Evolutionary conservation across 2,797 vertebrate species (phyloP).

Genomic region (Aplochiton taeniatus): DNA sequence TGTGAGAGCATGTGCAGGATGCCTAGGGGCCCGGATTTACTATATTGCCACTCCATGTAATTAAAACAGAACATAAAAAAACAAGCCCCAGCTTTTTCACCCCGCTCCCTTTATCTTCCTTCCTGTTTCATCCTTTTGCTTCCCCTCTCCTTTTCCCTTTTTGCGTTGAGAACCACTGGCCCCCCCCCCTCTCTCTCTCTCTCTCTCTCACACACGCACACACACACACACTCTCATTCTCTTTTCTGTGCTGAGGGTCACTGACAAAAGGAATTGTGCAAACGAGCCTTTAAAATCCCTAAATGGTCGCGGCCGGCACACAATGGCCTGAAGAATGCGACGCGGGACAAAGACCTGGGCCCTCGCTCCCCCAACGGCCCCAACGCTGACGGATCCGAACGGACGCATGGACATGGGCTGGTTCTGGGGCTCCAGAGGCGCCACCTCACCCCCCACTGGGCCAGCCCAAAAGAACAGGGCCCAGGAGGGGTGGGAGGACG

Average conservation of each 20-base stretch:
- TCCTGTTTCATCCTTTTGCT: conserved; percentile 47
- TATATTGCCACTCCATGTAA: conserved; percentile 40
- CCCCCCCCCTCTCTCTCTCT: conserved; percentile 25
- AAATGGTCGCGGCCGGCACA: conserved; percentile 89
- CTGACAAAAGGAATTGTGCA: conserved; percentile 99
- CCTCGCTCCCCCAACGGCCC: conserved; percentile 53
- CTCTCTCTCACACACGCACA: conserved; percentile 21
- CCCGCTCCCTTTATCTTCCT: conserved; percentile 40
- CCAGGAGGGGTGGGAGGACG: conserved; percentile 66
- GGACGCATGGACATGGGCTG: conserved; percentile 97
- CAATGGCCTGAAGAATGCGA: conserved; percentile 93
- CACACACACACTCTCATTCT: conserved; percentile 24
- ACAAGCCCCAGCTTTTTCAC: conserved; percentile 38
- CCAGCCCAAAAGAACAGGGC: conserved; percentile 82
- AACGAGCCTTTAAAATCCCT: conserved; percentile 99
- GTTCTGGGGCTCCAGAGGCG: conserved; percentile 80
- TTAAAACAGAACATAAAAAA: conserved; percentile 61
- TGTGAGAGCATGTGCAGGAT: conserved; percentile 3
- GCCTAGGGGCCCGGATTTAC: conserved; percentile 24
- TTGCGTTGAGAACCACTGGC: conserved; percentile 8
- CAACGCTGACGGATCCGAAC: conserved; percentile 92
- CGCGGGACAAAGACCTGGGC: conserved; percentile 82
- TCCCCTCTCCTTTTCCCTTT: conserved; percentile 41
- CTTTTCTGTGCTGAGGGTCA: conserved; percentile 81
- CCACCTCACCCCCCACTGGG: conserved; percentile 84